Evolutionary conservation across 2,888 invertebrate species (phyloP).

Genomic region (Actias luna): DNA sequence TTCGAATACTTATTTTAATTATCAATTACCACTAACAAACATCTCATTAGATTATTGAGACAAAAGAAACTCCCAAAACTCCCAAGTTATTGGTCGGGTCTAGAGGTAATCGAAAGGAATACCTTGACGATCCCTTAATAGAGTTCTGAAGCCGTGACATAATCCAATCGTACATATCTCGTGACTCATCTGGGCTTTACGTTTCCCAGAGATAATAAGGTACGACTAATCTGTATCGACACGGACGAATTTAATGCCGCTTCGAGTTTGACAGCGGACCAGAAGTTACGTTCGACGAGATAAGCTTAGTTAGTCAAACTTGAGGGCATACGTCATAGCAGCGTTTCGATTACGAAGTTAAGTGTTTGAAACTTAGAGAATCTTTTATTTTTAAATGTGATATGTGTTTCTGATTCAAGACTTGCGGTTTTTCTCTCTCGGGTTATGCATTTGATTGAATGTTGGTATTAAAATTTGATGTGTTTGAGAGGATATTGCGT

Average conservation of each 20-base stretch:
- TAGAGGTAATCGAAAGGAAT: not conserved
- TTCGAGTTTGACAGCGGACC: slow-evolving; percentile 1
- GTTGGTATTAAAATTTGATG: no score
- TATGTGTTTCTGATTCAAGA: not conserved
- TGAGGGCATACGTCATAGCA: not conserved
- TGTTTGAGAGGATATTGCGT: no score
- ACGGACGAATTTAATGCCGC: not conserved
- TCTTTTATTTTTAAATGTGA: not conserved
- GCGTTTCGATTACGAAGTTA: not conserved
- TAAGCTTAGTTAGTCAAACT: slow-evolving; percentile 4
- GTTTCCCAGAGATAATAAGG: slow-evolving; percentile 11
- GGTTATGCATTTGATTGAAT: no score
- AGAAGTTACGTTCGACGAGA: slow-evolving; percentile 4
- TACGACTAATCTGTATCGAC: slow-evolving; percentile 12
- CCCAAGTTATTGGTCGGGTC: not conserved
- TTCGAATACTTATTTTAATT: not conserved
- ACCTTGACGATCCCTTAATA: slow-evolving; percentile 2
- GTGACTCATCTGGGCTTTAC: slow-evolving; percentile 7
- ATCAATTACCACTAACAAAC: not conserved
- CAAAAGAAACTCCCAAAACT: not conserved
- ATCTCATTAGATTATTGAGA: not conserved
- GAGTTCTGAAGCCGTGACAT: not conserved
- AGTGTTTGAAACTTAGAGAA: not conserved
- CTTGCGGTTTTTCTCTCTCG: no score
- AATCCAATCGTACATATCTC: slow-evolving; percentile 9